phyloP scores from a whole-genome alignment of 2,888 invertebrate species.

The Axea sp. region DNA sequence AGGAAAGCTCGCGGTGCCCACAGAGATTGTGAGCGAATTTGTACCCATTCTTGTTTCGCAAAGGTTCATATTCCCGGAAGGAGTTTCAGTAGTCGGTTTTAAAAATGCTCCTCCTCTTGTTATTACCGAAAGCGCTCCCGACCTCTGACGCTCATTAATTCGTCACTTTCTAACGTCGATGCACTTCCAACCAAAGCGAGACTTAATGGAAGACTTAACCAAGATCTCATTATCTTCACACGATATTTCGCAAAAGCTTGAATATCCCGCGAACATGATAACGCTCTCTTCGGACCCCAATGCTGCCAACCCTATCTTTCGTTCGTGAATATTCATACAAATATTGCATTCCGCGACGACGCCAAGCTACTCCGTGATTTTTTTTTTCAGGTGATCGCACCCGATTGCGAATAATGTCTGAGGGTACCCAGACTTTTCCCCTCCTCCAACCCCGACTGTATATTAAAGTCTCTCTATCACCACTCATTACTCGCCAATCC shows the following conservation, averaged over 20 bases:
- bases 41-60: constrained; percentile 26
- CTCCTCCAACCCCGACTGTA: background rate
- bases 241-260: constrained; percentile 65
- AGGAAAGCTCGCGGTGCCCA: constrained; percentile 62
- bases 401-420: constrained; percentile 47
- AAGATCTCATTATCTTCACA: constrained; percentile 74
- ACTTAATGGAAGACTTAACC: constrained; percentile 70
- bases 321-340: constrained; percentile 66
- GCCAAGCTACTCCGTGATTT: too few species aligned
- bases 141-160: constrained; percentile 68
- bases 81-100: constrained; percentile 68
- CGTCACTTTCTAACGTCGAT: constrained; percentile 65
- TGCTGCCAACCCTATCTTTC: constrained; percentile 20
- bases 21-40: constrained; percentile 49
- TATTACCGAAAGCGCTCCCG: constrained; percentile 61
- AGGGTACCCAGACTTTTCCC: constrained; percentile 13
- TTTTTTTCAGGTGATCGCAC: constrained; percentile 37
- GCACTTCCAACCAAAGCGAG: constrained; percentile 62
- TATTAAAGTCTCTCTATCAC: constrained; percentile 23
- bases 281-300: constrained; percentile 15
- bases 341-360: constrained; percentile 55
- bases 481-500: constrained; percentile 26
- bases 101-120: constrained; percentile 68
- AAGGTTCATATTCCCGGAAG: constrained; percentile 51
- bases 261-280: constrained; percentile 63